These are phyloP conservation scores for Narcine bancroftii DNA, from an alignment of 2,113 vertebrate genomes.

Conservation along the genomic window DNA sequence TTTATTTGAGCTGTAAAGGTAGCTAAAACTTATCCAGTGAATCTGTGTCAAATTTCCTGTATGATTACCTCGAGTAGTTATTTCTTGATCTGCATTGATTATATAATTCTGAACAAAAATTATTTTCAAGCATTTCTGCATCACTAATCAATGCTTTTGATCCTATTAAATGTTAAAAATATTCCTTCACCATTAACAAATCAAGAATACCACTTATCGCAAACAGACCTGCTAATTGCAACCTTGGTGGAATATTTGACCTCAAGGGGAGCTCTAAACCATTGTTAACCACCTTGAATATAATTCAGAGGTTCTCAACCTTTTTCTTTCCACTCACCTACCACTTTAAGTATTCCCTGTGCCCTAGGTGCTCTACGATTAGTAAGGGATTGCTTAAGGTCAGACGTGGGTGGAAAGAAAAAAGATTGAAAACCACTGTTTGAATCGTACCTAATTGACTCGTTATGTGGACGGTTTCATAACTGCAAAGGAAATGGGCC, in stretches of 20 bases:
- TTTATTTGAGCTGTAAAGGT: not conserved
- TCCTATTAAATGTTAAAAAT: not conserved
- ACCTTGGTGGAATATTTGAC: not conserved
- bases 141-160: not conserved
- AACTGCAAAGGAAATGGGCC: no score
- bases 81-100: not conserved
- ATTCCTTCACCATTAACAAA: not conserved
- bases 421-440: no score
- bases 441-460: no score
- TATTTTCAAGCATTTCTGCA: not conserved
- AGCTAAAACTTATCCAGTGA: not conserved
- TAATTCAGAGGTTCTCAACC: no score
- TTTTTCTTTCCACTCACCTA: no score
- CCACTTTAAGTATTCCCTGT: no score
- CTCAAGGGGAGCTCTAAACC: not conserved
- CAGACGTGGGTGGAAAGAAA: no score
- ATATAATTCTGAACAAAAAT: not conserved
- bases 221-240: not conserved
- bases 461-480: no score
- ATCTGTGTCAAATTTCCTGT: not conserved
- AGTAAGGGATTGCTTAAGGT: no score
- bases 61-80: not conserved
- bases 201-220: no score
- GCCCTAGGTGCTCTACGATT: no score
- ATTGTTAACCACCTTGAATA: not conserved